phyloP scores from a whole-genome alignment of 2,113 vertebrate genomes.

The Tretioscincus oriximinensis region DNA sequence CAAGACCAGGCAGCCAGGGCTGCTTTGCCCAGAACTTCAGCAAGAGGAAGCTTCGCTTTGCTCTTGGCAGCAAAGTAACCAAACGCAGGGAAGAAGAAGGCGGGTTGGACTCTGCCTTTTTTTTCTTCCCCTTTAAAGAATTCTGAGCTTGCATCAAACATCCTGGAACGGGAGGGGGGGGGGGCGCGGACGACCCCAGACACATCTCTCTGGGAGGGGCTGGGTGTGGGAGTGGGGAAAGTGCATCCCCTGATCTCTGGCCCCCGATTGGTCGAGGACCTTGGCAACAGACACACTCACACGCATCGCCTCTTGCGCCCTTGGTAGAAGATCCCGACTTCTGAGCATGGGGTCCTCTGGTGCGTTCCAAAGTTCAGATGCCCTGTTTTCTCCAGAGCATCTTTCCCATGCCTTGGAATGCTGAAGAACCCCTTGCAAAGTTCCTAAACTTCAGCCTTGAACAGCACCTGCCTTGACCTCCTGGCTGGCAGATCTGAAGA shows the following conservation, averaged over 20 bases:
- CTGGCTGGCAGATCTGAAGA: constrained; percentile 8
- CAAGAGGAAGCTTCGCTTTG: constrained; percentile 19
- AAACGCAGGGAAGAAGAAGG: not conserved
- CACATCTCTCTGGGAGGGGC: constrained; percentile 11
- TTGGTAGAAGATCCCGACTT: not conserved
- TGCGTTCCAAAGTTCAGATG: not conserved
- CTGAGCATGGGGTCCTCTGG: not conserved
- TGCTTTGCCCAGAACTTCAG: constrained; percentile 22
- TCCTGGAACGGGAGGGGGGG: constrained; percentile 35
- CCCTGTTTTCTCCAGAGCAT: not conserved
- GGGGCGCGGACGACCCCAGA: not conserved
- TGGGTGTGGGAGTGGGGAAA: not conserved
- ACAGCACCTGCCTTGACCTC: constrained; percentile 37
- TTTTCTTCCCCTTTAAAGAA: constrained; percentile 63
- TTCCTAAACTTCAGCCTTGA: not conserved
- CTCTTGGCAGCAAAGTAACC: not conserved
- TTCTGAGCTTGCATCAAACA: constrained; percentile 58
- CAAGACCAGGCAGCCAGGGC: not conserved
- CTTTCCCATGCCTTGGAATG: not conserved
- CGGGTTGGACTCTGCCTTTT: constrained; percentile 49
- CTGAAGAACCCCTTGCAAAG: not conserved
- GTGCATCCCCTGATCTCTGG: not conserved
- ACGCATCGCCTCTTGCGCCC: not conserved
- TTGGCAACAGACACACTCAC: not conserved
- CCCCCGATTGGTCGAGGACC: constrained; percentile 27